A percentile compares a stretch with the other conserved stretches of the same genome.
These are phyloP conservation scores for Vombatus ursinus DNA, from an alignment of 2,113 vertebrate genomes.

Conservation along the genomic window DNA sequence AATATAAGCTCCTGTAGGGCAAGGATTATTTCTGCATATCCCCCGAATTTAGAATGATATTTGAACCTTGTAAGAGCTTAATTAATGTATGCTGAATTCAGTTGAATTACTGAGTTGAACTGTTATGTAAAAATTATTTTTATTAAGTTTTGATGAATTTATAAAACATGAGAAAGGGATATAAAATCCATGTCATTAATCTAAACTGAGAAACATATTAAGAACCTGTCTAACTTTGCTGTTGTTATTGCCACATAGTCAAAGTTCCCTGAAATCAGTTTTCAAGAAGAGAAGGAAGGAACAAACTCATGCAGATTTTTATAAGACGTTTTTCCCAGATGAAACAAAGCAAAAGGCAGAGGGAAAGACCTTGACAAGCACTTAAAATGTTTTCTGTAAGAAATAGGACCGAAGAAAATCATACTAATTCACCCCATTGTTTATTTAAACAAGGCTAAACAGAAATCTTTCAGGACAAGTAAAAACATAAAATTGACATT, in stretches of 20 bases:
- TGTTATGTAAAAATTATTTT: not conserved
- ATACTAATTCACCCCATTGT: not conserved
- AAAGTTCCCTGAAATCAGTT: not conserved
- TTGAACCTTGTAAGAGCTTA: not conserved
- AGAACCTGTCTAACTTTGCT: not conserved
- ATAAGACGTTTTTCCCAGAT: not conserved
- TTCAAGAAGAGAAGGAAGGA: not conserved
- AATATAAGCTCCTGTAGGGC: not conserved
- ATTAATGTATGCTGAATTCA: not conserved
- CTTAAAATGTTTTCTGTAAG: not conserved
- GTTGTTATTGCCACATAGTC: not conserved
- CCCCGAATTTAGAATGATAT: not conserved
- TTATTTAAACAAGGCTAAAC: not conserved
- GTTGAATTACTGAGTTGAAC: not conserved
- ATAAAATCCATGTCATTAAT: not conserved
- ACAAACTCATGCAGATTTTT: not conserved
- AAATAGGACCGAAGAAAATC: not conserved
- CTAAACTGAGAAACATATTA: not conserved
- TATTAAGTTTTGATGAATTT: not conserved
- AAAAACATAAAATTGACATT: conserved; percentile 11
- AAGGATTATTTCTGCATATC: not conserved
- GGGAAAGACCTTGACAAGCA: not conserved
- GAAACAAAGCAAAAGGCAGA: not conserved
- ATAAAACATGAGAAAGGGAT: not conserved
- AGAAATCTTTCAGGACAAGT: conserved; percentile 12